These are phyloP conservation scores for Salpingus planirostris DNA, from an alignment of 2,888 invertebrate species.

Conservation along the genomic window DNA sequence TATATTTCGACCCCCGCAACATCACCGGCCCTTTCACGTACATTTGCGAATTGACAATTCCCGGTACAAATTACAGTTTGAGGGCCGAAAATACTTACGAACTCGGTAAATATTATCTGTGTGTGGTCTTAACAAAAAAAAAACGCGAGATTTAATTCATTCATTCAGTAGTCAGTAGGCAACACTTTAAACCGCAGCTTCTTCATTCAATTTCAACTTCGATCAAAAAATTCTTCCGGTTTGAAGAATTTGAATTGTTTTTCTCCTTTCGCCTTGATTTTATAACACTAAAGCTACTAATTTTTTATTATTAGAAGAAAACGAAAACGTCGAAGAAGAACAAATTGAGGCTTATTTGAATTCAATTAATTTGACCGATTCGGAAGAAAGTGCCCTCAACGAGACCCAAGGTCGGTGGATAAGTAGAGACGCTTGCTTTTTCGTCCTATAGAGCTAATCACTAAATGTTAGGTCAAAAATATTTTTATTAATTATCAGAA, in stretches of 20 bases:
- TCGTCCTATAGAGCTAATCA: too few species aligned
- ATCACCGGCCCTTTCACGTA: conserved; percentile 49
- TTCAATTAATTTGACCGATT: too few species aligned
- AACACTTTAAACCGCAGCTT: conserved; percentile 6
- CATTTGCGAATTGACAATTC: conserved; percentile 54
- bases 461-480: too few species aligned
- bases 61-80: conserved; percentile 48
- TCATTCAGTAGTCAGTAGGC: conserved; percentile 1
- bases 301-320: conserved; percentile 16
- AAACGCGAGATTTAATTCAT: not conserved
- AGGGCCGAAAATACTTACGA: conserved; percentile 1
- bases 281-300: conserved; percentile 14
- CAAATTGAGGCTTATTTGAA: too few species aligned
- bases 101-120: conserved; percentile 11
- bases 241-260: not conserved
- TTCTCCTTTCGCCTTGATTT: not conserved
- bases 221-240: not conserved
- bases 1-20: conserved; percentile 46
- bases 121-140: conserved; percentile 1
- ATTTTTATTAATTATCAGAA: too few species aligned
- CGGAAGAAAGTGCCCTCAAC: too few species aligned
- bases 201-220: not conserved
- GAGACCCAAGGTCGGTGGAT: too few species aligned
- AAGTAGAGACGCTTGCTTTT: too few species aligned
- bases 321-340: too few species aligned